phyloP scores from a whole-genome alignment of 2,113 vertebrate species.

The Hucho hucho region DNA sequence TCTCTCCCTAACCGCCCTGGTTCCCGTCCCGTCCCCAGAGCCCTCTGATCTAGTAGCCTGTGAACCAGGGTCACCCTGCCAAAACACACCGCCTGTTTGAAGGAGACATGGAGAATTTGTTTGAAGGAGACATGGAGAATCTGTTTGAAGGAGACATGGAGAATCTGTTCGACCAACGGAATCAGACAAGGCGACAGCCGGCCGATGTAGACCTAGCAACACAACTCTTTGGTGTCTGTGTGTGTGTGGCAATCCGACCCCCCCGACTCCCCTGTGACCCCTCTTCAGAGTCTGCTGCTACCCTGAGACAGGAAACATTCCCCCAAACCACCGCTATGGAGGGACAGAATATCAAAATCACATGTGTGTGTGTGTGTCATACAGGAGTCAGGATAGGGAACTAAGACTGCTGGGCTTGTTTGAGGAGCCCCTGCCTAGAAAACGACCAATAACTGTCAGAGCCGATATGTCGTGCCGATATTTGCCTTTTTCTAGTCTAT shows the following conservation, averaged over 20 bases:
- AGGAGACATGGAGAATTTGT: slow-evolving; percentile 66
- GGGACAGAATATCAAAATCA: slow-evolving; percentile 61
- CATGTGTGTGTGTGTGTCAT: slow-evolving; percentile 27
- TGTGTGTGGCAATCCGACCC: too few relatives aligned
- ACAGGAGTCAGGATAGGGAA: slow-evolving; percentile 37
- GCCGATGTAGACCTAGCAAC: slow-evolving; percentile 46
- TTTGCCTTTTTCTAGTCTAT: too few relatives aligned
- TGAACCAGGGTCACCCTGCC: slow-evolving; percentile 62
- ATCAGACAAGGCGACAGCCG: slow-evolving; percentile 55
- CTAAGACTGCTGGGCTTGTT: slow-evolving; percentile 46
- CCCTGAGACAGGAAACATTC: slow-evolving; percentile 62
- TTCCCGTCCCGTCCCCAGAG: neutral
- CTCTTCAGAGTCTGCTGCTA: slow-evolving; percentile 44
- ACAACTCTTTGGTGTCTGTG: too few relatives aligned
- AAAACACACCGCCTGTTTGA: slow-evolving; percentile 62
- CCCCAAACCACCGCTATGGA: slow-evolving; percentile 29
- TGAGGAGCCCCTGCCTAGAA: slow-evolving; percentile 37
- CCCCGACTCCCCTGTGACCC: slow-evolving; percentile 66
- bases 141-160: slow-evolving; percentile 49
- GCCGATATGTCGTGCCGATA: too few relatives aligned
- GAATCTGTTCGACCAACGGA: slow-evolving; percentile 64
- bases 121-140: slow-evolving; percentile 42
- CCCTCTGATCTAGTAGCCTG: slow-evolving; percentile 40
- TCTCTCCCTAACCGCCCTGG: too few relatives aligned
- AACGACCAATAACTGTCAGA: too few relatives aligned